phyloP scores from a whole-genome alignment of 2,888 invertebrate species.

The Griposia aprilina region DNA sequence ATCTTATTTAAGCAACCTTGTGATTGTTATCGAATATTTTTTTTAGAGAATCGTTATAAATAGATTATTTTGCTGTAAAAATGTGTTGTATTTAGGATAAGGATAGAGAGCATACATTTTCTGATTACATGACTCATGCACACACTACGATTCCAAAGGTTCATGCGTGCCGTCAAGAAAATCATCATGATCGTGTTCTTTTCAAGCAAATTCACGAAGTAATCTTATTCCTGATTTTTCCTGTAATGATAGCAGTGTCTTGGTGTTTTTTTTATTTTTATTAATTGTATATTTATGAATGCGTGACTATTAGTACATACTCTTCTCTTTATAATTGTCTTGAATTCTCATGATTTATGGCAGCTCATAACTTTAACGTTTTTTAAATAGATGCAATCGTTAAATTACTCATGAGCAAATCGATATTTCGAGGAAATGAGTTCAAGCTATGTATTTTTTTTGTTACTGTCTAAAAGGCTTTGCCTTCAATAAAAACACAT shows the following conservation, averaged over 20 bases:
- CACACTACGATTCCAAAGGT: background rate
- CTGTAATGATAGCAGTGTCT: too few species aligned
- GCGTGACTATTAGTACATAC: background rate
- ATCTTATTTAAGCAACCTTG: background rate
- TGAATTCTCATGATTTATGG: background rate
- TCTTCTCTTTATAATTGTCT: background rate
- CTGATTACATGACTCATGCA: too few species aligned
- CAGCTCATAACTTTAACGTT: background rate
- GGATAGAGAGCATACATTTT: background rate
- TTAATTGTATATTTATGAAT: background rate
- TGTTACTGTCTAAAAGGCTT: background rate
- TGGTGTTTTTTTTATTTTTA: too few species aligned
- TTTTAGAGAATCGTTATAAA: background rate
- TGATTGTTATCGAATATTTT: background rate
- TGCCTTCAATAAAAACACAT: background rate
- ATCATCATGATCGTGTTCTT: background rate
- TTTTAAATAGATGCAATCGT: background rate
- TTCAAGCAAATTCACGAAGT: background rate
- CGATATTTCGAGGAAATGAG: background rate
- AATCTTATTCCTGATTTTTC: too few species aligned
- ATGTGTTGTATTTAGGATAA: background rate
- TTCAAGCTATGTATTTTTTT: background rate
- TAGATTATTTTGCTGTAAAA: conserved; percentile 14
- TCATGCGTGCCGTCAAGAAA: background rate
- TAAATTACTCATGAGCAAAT: background rate